Evolutionary conservation across 2,888 invertebrate species (phyloP).

Genomic region (Timema podura): DNA sequence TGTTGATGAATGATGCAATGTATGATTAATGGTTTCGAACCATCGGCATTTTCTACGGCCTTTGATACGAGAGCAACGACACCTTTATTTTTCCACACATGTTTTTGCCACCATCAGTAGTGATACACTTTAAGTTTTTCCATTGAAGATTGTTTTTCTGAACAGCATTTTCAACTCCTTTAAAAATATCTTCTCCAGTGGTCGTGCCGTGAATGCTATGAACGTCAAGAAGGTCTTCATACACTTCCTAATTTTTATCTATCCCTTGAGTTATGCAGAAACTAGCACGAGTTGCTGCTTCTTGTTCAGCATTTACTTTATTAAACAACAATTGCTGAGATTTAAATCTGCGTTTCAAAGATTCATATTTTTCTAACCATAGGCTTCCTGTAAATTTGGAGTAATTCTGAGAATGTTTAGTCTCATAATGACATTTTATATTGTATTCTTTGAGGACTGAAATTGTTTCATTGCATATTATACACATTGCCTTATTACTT

Average conservation of each 20-base stretch:
- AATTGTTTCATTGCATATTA: slow-evolving; percentile 6
- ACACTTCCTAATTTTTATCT: slow-evolving; percentile 9
- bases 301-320: slow-evolving; percentile 1
- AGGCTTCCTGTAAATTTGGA: neutral
- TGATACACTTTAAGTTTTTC: slow-evolving; percentile 35
- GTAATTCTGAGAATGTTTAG: slow-evolving; percentile 6
- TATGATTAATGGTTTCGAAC: slow-evolving; percentile 38
- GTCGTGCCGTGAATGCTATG: slow-evolving; percentile 8
- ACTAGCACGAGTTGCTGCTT: neutral
- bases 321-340: no score
- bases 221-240: slow-evolving; percentile 18
- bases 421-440: slow-evolving; percentile 14
- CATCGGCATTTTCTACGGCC: slow-evolving; percentile 37
- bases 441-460: slow-evolving; percentile 16
- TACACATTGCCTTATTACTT: slow-evolving; percentile 13
- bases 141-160: slow-evolving; percentile 31
- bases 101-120: slow-evolving; percentile 37
- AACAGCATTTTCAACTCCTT: slow-evolving; percentile 31
- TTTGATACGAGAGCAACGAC: slow-evolving; percentile 37
- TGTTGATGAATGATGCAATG: slow-evolving; percentile 39
- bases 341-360: neutral
- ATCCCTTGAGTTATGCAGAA: slow-evolving; percentile 9
- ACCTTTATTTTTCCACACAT: slow-evolving; percentile 35
- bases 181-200: slow-evolving; percentile 29
- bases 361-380: neutral